Percentiles rank a stretch among this genome's conserved stretches.
These are phyloP conservation scores for Megamerina dolium DNA, from an alignment of 2,888 invertebrate genomes.

Conservation along the genomic window DNA sequence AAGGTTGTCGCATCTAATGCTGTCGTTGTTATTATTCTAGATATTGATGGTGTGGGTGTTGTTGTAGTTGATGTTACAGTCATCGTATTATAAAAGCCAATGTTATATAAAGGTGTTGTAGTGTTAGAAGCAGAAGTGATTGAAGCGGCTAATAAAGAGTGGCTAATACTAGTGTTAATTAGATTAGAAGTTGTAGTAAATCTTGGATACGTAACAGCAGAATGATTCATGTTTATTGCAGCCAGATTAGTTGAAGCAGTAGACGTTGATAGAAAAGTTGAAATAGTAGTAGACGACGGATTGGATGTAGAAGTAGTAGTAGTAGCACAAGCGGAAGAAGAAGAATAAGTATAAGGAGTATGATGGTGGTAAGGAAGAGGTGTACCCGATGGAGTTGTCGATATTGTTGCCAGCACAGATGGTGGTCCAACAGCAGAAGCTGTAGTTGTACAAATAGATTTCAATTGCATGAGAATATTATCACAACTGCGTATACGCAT, in stretches of 20 bases:
- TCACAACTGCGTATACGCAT: slow-evolving; percentile 33
- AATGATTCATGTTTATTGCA: not conserved
- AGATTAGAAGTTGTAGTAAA: no score
- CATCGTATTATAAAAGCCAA: not conserved
- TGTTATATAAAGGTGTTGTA: no score
- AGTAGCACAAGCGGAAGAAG: not conserved
- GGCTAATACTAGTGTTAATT: no score
- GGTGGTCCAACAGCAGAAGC: slow-evolving; percentile 6
- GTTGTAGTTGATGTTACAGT: not conserved
- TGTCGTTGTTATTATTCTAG: not conserved
- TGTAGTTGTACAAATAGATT: slow-evolving; percentile 17
- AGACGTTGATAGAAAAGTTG: not conserved
- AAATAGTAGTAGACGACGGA: not conserved
- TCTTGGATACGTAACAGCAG: no score
- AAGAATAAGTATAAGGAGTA: not conserved
- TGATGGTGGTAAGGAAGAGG: not conserved
- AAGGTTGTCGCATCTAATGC: slow-evolving; percentile 25
- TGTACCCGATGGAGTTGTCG: not conserved
- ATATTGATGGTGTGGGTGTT: not conserved
- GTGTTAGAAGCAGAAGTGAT: slow-evolving; percentile 9
- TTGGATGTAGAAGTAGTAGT: not conserved
- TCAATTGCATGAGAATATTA: slow-evolving; percentile 29
- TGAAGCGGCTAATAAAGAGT: not conserved
- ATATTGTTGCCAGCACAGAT: slow-evolving; percentile 7
- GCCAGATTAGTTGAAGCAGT: not conserved